These are phyloP conservation scores for Meloidogyne exigua DNA, from an alignment of 1,140 invertebrate genomes.

Conservation along the genomic window DNA sequence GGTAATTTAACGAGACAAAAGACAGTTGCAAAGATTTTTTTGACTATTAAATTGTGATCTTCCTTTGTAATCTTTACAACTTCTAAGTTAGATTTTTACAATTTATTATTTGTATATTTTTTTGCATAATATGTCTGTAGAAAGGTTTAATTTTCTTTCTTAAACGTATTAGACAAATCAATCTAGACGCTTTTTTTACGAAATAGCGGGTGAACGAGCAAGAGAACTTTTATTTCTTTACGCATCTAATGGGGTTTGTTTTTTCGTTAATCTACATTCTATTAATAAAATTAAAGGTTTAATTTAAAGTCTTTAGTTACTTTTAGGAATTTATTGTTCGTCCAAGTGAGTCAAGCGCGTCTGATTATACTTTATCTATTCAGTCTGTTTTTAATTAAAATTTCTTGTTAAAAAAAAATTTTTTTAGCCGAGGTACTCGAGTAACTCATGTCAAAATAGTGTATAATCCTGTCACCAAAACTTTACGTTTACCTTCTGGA, in stretches of 20 bases:
- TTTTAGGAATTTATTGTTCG: slow-evolving; percentile 42
- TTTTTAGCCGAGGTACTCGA: slow-evolving; percentile 45
- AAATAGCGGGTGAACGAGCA: slow-evolving; percentile 48
- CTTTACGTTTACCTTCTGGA: slow-evolving; percentile 46
- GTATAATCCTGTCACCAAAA: slow-evolving; percentile 17
- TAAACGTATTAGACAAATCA: background rate
- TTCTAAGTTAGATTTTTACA: background rate
- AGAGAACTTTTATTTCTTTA: slow-evolving; percentile 48
- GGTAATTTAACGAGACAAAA: background rate
- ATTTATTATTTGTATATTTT: slow-evolving; percentile 13
- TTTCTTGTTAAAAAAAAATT: too few species aligned
- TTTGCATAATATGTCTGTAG: slow-evolving; percentile 3
- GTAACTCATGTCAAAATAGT: slow-evolving; percentile 50
- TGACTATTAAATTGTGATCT: background rate
- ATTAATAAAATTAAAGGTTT: too few species aligned
- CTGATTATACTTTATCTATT: slow-evolving; percentile 47
- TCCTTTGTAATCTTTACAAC: too few species aligned
- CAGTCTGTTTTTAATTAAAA: slow-evolving; percentile 43
- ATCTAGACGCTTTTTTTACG: slow-evolving; percentile 38
- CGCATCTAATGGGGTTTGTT: slow-evolving; percentile 40
- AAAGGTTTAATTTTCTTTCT: background rate
- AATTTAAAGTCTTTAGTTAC: too few species aligned
- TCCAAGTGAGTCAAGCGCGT: slow-evolving; percentile 42
- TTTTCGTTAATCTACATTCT: too few species aligned
- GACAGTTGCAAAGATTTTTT: background rate